Percentiles rank a stretch among this genome's conserved stretches.
These are phyloP conservation scores for Thunnus albacares DNA, from an alignment of 2,797 vertebrate genomes.

Conservation along the genomic window DNA sequence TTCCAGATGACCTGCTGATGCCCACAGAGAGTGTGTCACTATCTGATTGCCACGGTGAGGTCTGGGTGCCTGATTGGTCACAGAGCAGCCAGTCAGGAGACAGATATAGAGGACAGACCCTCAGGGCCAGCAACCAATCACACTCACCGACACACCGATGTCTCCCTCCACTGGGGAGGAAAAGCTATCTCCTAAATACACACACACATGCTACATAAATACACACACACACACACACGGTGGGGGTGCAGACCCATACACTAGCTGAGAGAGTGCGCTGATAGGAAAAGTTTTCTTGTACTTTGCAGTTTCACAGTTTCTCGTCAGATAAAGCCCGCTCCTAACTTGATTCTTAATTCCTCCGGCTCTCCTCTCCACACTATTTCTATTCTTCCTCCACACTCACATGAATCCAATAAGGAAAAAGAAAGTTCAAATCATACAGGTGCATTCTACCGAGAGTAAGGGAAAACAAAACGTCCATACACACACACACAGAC, in stretches of 20 bases:
- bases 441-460: slow-evolving; percentile 76
- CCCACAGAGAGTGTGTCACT: slow-evolving; percentile 75
- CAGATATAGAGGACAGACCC: slow-evolving; percentile 79
- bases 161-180: slow-evolving; percentile 76
- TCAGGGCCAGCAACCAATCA: slow-evolving; percentile 82
- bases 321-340: slow-evolving; percentile 77
- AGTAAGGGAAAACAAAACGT: slow-evolving; percentile 60
- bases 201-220: slow-evolving; percentile 63
- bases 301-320: slow-evolving; percentile 77
- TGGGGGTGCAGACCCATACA: slow-evolving; percentile 57
- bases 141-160: slow-evolving; percentile 69
- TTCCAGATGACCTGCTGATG: slow-evolving; percentile 85
- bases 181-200: slow-evolving; percentile 76
- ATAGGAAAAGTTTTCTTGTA: slow-evolving; percentile 83
- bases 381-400: slow-evolving; percentile 70
- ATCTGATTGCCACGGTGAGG: slow-evolving; percentile 77
- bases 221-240: slow-evolving; percentile 25
- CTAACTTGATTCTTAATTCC: slow-evolving; percentile 76
- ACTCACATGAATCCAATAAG: slow-evolving; percentile 75
- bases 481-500: slow-evolving; percentile 27
- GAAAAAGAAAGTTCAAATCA: slow-evolving; percentile 67
- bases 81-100: slow-evolving; percentile 81
- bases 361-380: slow-evolving; percentile 55
- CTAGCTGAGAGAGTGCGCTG: slow-evolving; percentile 66
- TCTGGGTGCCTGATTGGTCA: slow-evolving; percentile 73